A percentile compares a stretch with the other conserved stretches of the same genome.
These are phyloP conservation scores for Chrosomus eos DNA, from an alignment of 2,797 vertebrate genomes.

Conservation along the genomic window DNA sequence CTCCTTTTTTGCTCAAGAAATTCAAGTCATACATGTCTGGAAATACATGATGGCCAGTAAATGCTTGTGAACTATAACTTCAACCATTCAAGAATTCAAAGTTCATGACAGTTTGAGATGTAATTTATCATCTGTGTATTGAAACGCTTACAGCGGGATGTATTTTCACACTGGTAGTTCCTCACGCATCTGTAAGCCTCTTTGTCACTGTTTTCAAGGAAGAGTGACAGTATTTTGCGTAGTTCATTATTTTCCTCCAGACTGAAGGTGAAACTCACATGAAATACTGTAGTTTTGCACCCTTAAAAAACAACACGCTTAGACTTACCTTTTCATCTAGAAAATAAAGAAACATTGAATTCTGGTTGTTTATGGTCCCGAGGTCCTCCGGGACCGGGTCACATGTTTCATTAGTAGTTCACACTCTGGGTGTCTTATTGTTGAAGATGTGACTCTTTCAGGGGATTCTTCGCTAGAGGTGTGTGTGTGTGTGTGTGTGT, in stretches of 20 bases:
- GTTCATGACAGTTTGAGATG: background rate
- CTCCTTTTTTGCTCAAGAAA: too few species aligned
- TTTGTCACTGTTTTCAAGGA: conserved; percentile 12
- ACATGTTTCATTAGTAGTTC: conserved; percentile 50
- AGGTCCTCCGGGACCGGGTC: conserved; percentile 36
- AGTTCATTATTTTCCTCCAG: conserved; percentile 3
- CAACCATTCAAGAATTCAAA: background rate
- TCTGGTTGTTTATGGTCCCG: conserved; percentile 22
- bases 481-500: background rate
- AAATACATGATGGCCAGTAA: background rate
- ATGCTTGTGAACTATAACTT: background rate
- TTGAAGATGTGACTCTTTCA: conserved; percentile 26
- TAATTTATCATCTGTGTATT: background rate
- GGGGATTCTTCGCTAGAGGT: conserved; percentile 30
- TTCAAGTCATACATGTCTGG: background rate
- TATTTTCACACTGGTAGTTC: conserved; percentile 17
- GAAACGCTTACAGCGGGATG: background rate
- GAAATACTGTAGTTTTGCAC: background rate
- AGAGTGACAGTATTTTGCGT: conserved; percentile 9
- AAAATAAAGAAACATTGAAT: conserved; percentile 12
- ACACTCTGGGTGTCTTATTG: conserved; percentile 32
- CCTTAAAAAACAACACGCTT: background rate
- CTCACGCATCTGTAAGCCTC: conserved; percentile 43
- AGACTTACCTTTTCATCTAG: background rate
- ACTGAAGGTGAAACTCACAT: background rate